Percentiles rank a stretch among this genome's conserved stretches.
These are phyloP conservation scores for Turnix velox DNA, from an alignment of 2,113 vertebrate species.

Conservation along the genomic window DNA sequence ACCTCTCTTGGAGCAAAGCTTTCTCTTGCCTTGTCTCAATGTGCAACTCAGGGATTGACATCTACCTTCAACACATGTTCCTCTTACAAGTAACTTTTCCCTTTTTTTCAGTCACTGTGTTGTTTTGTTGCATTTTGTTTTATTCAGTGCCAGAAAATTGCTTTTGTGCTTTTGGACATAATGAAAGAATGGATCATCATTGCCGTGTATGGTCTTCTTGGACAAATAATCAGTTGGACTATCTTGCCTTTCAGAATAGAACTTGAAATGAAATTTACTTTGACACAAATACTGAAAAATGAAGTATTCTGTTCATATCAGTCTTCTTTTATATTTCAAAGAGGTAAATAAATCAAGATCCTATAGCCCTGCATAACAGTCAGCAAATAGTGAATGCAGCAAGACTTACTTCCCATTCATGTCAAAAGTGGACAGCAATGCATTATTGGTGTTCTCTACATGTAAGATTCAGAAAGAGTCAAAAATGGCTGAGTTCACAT, in stretches of 20 bases:
- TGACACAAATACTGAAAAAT: background rate
- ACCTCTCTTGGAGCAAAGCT: background rate
- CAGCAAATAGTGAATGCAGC: background rate
- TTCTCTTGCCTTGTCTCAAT: background rate
- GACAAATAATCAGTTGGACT: background rate
- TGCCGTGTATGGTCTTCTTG: background rate
- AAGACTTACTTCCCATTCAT: background rate
- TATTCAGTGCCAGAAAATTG: background rate
- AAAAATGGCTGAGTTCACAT: background rate
- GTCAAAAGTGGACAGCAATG: background rate
- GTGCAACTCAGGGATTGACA: rapidly evolving
- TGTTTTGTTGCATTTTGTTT: background rate
- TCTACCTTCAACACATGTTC: background rate
- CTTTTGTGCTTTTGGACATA: background rate
- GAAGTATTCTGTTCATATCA: background rate
- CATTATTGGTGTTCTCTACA: background rate
- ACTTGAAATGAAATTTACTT: background rate
- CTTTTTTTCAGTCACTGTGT: background rate
- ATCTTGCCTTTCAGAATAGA: background rate
- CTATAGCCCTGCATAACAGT: background rate
- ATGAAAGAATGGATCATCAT: background rate
- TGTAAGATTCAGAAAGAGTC: background rate
- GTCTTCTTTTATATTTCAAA: background rate
- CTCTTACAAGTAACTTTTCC: background rate
- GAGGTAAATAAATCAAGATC: background rate